Percentiles rank a stretch among this genome's conserved stretches.
Evolutionary conservation across 2,113 vertebrate genomes (phyloP).

Genomic region (Uropsilus gracilis): DNA sequence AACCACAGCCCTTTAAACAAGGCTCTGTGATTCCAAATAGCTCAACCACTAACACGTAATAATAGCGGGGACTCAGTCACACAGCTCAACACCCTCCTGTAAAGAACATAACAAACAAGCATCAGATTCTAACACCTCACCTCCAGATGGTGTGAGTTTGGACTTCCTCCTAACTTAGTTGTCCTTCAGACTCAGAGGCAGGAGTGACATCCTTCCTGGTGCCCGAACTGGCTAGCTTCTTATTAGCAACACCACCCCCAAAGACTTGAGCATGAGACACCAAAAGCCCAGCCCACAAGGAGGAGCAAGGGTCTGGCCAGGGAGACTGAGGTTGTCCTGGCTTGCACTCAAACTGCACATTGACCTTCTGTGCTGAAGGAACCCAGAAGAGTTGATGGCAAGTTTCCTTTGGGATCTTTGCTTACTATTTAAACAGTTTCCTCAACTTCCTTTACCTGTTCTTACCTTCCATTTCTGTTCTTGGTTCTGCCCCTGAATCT

Average conservation of each 20-base stretch:
- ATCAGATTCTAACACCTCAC: slow-evolving; percentile 1
- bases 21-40: background rate
- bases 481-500: background rate
- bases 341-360: background rate
- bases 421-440: background rate
- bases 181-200: background rate
- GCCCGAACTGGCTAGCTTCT: slow-evolving; percentile 40
- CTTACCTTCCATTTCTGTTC: background rate
- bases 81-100: background rate
- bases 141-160: background rate
- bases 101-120: background rate
- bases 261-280: slow-evolving; percentile 50
- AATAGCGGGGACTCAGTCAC: background rate
- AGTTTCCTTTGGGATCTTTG: background rate
- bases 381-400: background rate
- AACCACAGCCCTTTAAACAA: slow-evolving; percentile 43
- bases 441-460: background rate
- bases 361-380: background rate
- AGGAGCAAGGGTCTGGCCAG: slow-evolving; percentile 53
- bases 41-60: background rate
- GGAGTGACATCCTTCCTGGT: slow-evolving; percentile 65
- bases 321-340: background rate
- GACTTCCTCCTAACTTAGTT: background rate
- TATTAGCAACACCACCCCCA: slow-evolving; percentile 71
- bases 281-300: slow-evolving; percentile 80